A percentile compares a stretch with the other conserved stretches of the same genome.
Conservation (phyloP, 2,113 vertebrate genomes). For the Toxotes chatareus region DNA sequence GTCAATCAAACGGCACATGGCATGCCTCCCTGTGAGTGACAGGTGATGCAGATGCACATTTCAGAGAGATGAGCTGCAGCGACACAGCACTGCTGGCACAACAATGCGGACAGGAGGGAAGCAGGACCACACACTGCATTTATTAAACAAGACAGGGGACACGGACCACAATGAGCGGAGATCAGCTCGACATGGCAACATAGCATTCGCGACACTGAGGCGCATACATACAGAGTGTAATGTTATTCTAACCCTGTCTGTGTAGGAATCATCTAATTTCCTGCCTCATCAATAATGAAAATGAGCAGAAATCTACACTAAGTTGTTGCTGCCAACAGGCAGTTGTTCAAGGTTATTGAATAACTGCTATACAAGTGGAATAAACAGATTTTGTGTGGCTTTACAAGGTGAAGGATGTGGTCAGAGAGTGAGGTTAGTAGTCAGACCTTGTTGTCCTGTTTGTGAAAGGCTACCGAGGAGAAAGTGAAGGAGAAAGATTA, state of each 20-base stretch:
- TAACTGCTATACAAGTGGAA: not conserved
- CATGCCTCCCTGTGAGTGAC: conserved; percentile 75
- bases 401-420: conserved; percentile 30
- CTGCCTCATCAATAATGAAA: conserved; percentile 5
- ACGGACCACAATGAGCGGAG: conserved; percentile 43
- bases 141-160: conserved; percentile 72
- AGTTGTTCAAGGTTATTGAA: conserved; percentile 39
- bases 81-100: conserved; percentile 67
- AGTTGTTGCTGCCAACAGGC: not conserved
- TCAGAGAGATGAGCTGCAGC: conserved; percentile 63
- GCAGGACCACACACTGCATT: conserved; percentile 43
- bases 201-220: conserved; percentile 3
- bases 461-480: conserved; percentile 43
- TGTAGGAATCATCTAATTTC: not conserved
- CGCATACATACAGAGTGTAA: not conserved
- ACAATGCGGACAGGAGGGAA: conserved; percentile 65
- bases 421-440: conserved; percentile 42
- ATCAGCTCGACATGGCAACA: conserved; percentile 34
- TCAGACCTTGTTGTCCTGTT: conserved; percentile 45
- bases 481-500: conserved; percentile 20
- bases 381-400: conserved; percentile 24
- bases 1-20: conserved; percentile 77
- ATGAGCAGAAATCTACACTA: conserved; percentile 7
- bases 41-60: conserved; percentile 82
- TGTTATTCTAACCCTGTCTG: not conserved